A percentile compares a stretch with the other conserved stretches of the same genome.
Evolutionary conservation across 1,140 invertebrate genomes (phyloP).

Genomic region (Megalonaias nervosa): DNA sequence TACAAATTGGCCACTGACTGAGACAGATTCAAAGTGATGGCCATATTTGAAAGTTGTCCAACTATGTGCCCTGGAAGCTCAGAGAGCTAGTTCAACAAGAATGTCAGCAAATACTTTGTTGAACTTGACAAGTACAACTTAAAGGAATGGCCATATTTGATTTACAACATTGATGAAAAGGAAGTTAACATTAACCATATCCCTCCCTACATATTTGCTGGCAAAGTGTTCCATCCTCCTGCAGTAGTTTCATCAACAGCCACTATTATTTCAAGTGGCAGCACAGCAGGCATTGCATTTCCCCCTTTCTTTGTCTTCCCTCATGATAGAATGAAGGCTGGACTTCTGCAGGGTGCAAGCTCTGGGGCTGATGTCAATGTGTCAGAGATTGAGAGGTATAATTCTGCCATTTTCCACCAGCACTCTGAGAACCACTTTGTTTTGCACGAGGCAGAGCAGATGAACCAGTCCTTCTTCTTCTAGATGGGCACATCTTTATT

Average conservation of each 20-base stretch:
- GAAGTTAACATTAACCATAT: constrained; percentile 51
- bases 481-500: too few species aligned
- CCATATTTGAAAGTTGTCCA: not conserved
- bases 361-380: constrained; percentile 10
- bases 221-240: constrained; percentile 28
- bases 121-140: too few species aligned
- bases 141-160: constrained; percentile 45
- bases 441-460: too few species aligned
- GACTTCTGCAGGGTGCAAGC: constrained; percentile 23
- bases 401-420: constrained; percentile 1
- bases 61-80: not conserved
- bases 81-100: too few species aligned
- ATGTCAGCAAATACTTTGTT: not conserved
- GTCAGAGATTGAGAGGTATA: constrained; percentile 16
- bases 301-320: constrained; percentile 70
- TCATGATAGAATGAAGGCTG: constrained; percentile 57
- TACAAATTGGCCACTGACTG: not conserved
- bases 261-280: constrained; percentile 67
- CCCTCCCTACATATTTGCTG: constrained; percentile 1
- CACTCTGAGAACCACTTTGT: constrained; percentile 16
- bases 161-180: constrained; percentile 71
- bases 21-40: not conserved
- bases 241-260: constrained; percentile 67
- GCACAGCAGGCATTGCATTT: constrained; percentile 59
- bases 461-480: too few species aligned